A percentile compares a stretch with the other conserved stretches of the same genome.
phyloP scores from a whole-genome alignment of 2,113 vertebrate genomes.

The Oncorhynchus masou region DNA sequence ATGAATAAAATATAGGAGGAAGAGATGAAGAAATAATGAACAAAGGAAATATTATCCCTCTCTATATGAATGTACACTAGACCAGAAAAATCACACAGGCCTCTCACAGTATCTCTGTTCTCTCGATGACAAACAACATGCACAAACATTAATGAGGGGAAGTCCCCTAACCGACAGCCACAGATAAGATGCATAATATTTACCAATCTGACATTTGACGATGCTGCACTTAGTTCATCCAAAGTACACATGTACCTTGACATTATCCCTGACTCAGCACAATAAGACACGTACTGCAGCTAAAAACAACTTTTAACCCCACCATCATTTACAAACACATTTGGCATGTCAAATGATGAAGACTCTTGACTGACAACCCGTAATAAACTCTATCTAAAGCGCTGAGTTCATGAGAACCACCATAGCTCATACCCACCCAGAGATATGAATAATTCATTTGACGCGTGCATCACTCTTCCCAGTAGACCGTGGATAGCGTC shows the following conservation, averaged over 20 bases:
- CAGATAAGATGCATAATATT: conserved; percentile 54
- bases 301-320: too few relatives aligned
- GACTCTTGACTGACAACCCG: neutral
- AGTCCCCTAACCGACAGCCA: conserved; percentile 29
- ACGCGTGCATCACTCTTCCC: conserved; percentile 60
- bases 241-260: neutral
- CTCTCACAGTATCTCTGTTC: conserved; percentile 52
- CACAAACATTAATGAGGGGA: conserved; percentile 48
- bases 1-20: conserved; percentile 70
- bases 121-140: neutral
- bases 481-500: conserved; percentile 65
- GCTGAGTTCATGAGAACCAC: neutral
- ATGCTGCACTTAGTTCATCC: conserved; percentile 43
- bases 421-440: conserved; percentile 28
- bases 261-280: too few relatives aligned
- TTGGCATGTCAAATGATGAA: neutral
- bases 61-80: conserved; percentile 48
- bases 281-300: too few relatives aligned
- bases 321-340: neutral
- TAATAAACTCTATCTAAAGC: too few relatives aligned
- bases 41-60: conserved; percentile 71
- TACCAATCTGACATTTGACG: conserved; percentile 60
- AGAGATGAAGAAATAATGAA: conserved; percentile 51
- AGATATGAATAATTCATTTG: conserved; percentile 70
- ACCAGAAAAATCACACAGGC: conserved; percentile 48